A percentile compares a stretch with the other conserved stretches of the same genome.
phyloP scores from a whole-genome alignment of 2,888 invertebrate species.

The Amphipyra tragopoginis region DNA sequence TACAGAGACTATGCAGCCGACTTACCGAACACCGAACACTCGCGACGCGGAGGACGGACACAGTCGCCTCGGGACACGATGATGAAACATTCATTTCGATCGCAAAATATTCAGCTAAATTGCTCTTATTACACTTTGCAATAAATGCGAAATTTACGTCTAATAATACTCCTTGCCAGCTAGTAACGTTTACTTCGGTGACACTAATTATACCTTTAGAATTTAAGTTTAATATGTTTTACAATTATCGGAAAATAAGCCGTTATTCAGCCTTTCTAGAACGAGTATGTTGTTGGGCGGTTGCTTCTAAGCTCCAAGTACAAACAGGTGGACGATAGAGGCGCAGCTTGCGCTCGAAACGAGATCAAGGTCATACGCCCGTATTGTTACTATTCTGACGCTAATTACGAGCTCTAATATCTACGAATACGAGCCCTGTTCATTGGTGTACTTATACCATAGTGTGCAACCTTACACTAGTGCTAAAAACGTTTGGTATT shows the following conservation, averaged over 20 bases:
- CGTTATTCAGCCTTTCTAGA: conserved; percentile 61
- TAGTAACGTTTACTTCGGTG: conserved; percentile 44
- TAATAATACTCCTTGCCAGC: conserved; percentile 56
- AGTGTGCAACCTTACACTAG: conserved; percentile 29
- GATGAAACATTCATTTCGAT: conserved; percentile 66
- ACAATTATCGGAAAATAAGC: conserved; percentile 47
- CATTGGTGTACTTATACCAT: conserved; percentile 46
- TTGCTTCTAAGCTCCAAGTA: conserved; percentile 63
- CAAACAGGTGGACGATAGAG: conserved; percentile 75
- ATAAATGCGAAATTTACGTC: conserved; percentile 52
- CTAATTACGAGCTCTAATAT: conserved; percentile 79
- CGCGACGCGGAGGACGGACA: conserved; percentile 12
- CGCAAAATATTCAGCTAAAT: conserved; percentile 65
- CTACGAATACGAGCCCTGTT: conserved; percentile 51
- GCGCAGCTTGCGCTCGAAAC: conserved; percentile 67
- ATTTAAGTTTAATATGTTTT: conserved; percentile 30
- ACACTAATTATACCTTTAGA: conserved; percentile 57
- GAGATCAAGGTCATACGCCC: conserved; percentile 81
- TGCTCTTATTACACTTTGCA: conserved; percentile 62
- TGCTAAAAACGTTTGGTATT: conserved; percentile 13
- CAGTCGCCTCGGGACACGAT: conserved; percentile 49
- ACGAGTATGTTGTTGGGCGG: conserved; percentile 54
- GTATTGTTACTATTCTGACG: conserved; percentile 78
- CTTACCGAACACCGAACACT: conserved; percentile 22
- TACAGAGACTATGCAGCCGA: conserved; percentile 46